Base-by-base conservation (phyloP, 2,797 vertebrate genomes). In the Epinephelus coioides region DNA sequence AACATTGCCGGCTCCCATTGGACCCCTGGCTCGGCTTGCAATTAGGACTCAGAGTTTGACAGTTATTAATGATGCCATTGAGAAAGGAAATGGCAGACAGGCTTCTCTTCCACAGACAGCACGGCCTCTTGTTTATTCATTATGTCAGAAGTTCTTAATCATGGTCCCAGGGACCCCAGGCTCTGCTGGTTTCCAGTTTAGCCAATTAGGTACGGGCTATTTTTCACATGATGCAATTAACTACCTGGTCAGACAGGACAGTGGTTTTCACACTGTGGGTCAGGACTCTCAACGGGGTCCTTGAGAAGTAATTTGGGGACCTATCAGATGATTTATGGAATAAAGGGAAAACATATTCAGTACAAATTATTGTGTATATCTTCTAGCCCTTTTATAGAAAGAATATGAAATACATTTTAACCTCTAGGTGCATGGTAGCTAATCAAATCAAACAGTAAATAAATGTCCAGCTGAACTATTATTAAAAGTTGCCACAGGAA, bases 61-160 rank as follows among this genome's bases (percentile, higher is more conserved):
- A 91, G 90, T 89, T 90, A 92, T 93, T 94, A 91, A 94, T 91
- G 86, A 91, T 72, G 66, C 81, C 82, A 82, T 76, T 85, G 66
- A 88, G 76, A 78, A 73, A 86, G 89, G 81, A 91, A 90, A 92
- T 86, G 83, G 85, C 85, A 89, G 84, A 80, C 81, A 79, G 91
- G 81, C 69, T 79, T 87, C 72, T 88, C 86, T 82, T 81, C 73
- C 67, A 79, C 86, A 89, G 73, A 90, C 47, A 69, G 62, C 54
- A 46, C 23, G 46, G 77, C 75, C 75, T 86, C 75, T 53, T 92
- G 85, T 90, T 90, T 91, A 89, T 87, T 90, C 84, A 89, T 82
- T 76, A 69, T 86, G 87, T 79, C 87, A 86, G 78, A 85, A 59
- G 64, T 82, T 88, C 72, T 89, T 83, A 84, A 90, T 89, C 86